Conservation (phyloP, 1,140 invertebrate species). For the Diabrotica virgifera region DNA sequence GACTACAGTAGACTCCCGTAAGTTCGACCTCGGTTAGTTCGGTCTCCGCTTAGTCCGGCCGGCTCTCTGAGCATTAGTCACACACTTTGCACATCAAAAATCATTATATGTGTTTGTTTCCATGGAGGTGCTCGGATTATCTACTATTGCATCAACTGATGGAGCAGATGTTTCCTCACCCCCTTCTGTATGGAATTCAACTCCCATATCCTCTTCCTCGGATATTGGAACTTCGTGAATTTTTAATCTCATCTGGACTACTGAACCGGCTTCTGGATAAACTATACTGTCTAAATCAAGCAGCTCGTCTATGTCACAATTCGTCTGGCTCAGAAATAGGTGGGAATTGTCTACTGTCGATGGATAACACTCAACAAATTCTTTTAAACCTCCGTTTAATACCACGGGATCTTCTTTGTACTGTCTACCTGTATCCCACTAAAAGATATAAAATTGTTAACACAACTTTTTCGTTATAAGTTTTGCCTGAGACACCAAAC, state of each 20-base stretch:
- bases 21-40: no score
- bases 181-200: background rate
- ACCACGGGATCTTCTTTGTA: conserved; percentile 66
- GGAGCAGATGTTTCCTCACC: background rate
- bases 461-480: background rate
- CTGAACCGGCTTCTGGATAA: conserved; percentile 34
- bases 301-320: conserved; percentile 50
- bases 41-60: no score
- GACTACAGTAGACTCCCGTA: no score
- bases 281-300: conserved; percentile 37
- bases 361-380: conserved; percentile 80
- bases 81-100: no score
- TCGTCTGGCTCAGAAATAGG: conserved; percentile 46
- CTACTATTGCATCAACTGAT: background rate
- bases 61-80: no score
- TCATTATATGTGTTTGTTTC: no score
- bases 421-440: conserved; percentile 72
- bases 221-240: background rate
- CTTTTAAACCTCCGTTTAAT: conserved; percentile 74
- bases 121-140: background rate
- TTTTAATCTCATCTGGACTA: conserved; percentile 25
- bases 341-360: conserved; percentile 68
- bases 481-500: background rate
- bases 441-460: conserved; percentile 38
- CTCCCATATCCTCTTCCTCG: background rate